phyloP scores from a whole-genome alignment of 1,140 invertebrate genomes.

The Drosophila ironensis region DNA sequence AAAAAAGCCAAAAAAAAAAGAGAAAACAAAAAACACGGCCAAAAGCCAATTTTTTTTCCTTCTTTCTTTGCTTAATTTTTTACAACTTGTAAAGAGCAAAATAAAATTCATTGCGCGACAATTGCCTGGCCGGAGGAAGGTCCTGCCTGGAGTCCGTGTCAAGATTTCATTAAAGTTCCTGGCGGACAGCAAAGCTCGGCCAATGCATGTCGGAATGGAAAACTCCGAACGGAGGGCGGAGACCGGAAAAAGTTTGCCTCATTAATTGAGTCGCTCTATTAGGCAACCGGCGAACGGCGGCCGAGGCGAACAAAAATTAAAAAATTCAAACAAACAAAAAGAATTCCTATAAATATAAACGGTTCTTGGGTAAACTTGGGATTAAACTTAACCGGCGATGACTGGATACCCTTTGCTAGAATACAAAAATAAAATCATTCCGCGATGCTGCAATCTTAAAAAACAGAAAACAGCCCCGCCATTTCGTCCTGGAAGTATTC shows the following conservation, averaged over 20 bases:
- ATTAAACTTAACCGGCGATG: neutral
- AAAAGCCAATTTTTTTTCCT: constrained; percentile 40
- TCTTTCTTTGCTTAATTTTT: constrained; percentile 33
- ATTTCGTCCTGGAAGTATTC: too few species aligned
- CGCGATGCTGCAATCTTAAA: too few species aligned
- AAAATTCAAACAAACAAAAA: constrained; percentile 26
- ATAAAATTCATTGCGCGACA: constrained; percentile 77
- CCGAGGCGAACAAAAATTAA: constrained; percentile 19
- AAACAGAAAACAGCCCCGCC: too few species aligned
- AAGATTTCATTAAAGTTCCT: constrained; percentile 74
- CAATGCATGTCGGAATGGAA: constrained; percentile 45
- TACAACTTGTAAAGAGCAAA: constrained; percentile 63
- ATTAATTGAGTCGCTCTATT: constrained; percentile 77
- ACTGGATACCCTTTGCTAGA: constrained; percentile 6
- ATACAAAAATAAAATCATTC: neutral
- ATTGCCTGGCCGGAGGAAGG: constrained; percentile 22
- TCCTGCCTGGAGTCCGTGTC: constrained; percentile 51
- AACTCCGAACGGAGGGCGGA: constrained; percentile 5
- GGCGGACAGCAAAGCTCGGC: constrained; percentile 49
- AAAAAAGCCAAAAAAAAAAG: constrained; percentile 3
- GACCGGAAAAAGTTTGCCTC: constrained; percentile 57
- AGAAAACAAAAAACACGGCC: constrained; percentile 4
- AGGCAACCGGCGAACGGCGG: constrained; percentile 29
- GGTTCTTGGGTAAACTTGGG: constrained; percentile 10
- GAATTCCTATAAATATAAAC: constrained; percentile 73